These are phyloP conservation scores for Apotomis capreana DNA, from an alignment of 2,888 invertebrate genomes.

Conservation along the genomic window DNA sequence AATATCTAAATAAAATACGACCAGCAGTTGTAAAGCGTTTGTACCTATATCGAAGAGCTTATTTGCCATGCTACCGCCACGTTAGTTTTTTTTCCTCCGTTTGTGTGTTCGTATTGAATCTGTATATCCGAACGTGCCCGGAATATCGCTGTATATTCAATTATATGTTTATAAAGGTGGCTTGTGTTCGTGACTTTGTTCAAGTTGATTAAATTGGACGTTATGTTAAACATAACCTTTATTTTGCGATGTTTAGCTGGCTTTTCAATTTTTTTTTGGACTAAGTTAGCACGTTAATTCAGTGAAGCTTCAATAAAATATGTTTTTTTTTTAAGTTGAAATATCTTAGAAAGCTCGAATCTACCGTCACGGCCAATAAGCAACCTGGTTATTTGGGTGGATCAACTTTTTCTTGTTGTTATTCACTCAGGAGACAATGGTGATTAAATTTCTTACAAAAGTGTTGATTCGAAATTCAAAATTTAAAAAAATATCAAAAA, in stretches of 20 bases:
- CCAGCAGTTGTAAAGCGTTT: background rate
- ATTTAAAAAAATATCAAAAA: too few species aligned
- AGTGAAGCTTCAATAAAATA: background rate
- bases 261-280: background rate
- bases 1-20: background rate
- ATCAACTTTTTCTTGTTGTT: too few species aligned
- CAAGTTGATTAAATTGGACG: background rate
- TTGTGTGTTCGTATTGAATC: conserved; percentile 11
- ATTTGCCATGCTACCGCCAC: background rate
- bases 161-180: conserved; percentile 14
- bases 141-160: conserved; percentile 7
- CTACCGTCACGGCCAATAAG: too few species aligned
- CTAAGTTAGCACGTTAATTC: background rate
- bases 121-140: conserved; percentile 13
- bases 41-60: background rate
- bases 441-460: too few species aligned
- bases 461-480: too few species aligned
- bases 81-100: background rate
- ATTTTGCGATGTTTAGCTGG: background rate
- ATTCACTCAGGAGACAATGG: too few species aligned
- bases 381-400: too few species aligned
- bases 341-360: too few species aligned
- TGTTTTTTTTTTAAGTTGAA: too few species aligned
- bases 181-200: conserved; percentile 5
- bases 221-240: background rate